Percentiles rank a stretch among this genome's conserved stretches.
Evolutionary conservation across 2,888 invertebrate species (phyloP).

Genomic region (Cataglyphis albicans): DNA sequence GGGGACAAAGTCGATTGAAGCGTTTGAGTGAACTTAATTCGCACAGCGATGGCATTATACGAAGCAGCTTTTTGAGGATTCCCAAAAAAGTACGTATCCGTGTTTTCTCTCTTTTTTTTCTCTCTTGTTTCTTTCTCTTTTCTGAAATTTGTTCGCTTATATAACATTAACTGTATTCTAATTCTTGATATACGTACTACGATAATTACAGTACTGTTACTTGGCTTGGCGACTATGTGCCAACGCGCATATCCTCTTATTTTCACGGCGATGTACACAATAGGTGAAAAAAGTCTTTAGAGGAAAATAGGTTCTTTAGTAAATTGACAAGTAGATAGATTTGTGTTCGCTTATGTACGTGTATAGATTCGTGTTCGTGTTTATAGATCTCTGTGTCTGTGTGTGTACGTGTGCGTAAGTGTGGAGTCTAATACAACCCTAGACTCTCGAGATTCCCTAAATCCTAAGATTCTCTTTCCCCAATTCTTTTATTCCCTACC

Average conservation of each 20-base stretch:
- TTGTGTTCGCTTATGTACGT: slow-evolving; percentile 54
- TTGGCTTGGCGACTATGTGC: slow-evolving; percentile 52
- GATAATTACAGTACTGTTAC: slow-evolving; percentile 65
- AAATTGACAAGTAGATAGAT: slow-evolving; percentile 85
- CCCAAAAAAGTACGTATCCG: slow-evolving; percentile 21
- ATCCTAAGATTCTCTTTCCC: slow-evolving; percentile 25
- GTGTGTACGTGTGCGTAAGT: slow-evolving; percentile 37
- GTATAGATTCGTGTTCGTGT: slow-evolving; percentile 16
- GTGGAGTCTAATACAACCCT: slow-evolving; percentile 37
- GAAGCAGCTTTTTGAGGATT: slow-evolving; percentile 1
- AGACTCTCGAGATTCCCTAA: not conserved
- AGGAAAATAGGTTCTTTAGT: slow-evolving; percentile 83
- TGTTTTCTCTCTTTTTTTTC: not conserved
- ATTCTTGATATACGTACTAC: slow-evolving; percentile 67
- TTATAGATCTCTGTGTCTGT: slow-evolving; percentile 31
- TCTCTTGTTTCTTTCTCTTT: slow-evolving; percentile 26
- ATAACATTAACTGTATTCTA: slow-evolving; percentile 77
- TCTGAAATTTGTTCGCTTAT: slow-evolving; percentile 64
- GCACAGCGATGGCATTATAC: slow-evolving; percentile 42
- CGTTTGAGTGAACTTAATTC: slow-evolving; percentile 36
- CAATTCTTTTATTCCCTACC: not conserved
- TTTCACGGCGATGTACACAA: slow-evolving; percentile 63
- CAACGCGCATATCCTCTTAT: slow-evolving; percentile 64
- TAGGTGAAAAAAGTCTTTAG: slow-evolving; percentile 84
- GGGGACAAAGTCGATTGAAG: slow-evolving; percentile 29